Base-by-base conservation (phyloP, 2,888 invertebrate species). In the Carcina quercana region DNA sequence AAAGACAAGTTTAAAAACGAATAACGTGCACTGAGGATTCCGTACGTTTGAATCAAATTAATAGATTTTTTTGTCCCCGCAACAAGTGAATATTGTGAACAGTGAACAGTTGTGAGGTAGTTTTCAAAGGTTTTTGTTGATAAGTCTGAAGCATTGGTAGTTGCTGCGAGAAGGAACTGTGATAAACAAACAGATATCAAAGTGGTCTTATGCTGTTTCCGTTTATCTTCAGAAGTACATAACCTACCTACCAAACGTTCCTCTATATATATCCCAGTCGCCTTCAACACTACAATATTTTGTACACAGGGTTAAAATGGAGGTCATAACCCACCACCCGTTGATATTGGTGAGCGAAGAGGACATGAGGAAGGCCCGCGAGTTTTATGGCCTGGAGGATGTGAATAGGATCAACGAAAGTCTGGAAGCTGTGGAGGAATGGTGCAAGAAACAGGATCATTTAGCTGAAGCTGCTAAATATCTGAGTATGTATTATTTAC, bases 391-490 rank as follows among this genome's bases (percentile, higher is more conserved):
- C 0, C 32, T 69, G 1, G 52, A 59, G 2, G 68, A 75, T 20
- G 50, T 48, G 3, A 47, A 52, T 3, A 56, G 52, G 13, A 68
- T 78, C 15, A 57, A 42, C 3, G 71, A 75, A 3, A 62, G 65
- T 12, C 25, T 67, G 12, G 59, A 62, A 7, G 35, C 43, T 1
- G 47, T 79, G 1, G 49, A 61, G 3, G 69, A 68, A 7, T 79
- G 79, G 79, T 43, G 66, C 6, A 47, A 65, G 37, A 78, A 73
- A 30, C 69, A 79, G 27, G 58, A 60, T 0, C 79, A 79, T 50
- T 44, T 78, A n/a, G 53, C 37, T 1, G 61, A 60, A 10, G 72
- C 63, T 0, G 46, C 45, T 21, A 57, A 60, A 25, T 60, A 64
- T 37, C 31, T 73, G 12, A 52, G 79, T 78, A 54, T 60, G 68